Base-by-base conservation (phyloP, 2,888 invertebrate species). In the Byasa hedistus region DNA sequence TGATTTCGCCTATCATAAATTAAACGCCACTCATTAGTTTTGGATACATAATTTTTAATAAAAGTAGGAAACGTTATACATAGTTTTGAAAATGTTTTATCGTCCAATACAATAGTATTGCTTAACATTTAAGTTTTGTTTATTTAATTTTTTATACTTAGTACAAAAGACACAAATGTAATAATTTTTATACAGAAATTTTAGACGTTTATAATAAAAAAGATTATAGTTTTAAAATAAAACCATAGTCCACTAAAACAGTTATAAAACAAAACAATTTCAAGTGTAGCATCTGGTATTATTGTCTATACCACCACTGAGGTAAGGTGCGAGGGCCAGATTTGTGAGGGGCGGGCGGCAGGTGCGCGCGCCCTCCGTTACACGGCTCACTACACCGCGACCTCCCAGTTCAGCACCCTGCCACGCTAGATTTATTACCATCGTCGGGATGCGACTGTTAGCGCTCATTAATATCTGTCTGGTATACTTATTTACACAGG, bases 341-440 rank as follows among this genome's bases (percentile, higher is more conserved):
- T 90, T 91, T 87, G 81, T 83, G 81, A 83, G 86, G 89, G 89
- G 79, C 76, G 77, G 77, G 70, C 75, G 85, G 89, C 89, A 90
- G 91, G 89, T 90, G 89, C 79, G 75, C 70, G 74, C 82, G 83
- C 89, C 91, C 89, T 88, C 84, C 78, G 80, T 80, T 79, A 75
- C 79, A 83, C 83, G 86, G 84, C 74, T 82, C 86, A 84, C 79
- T 68, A 69, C 64, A 32, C 52, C 32, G 63, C 67, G 60, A 68
- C 66, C 66, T 65, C 59, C 58, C 64, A 27, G 58, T 57, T 56
- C 55, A 66, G 52, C 64, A 52, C 62, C 60, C 61, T 57, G 59
- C 32, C 56, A 63, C 61, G 56, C 56, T 62, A 67, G 69, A 66
- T 69, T 69, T 64, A 64, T 66, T 63, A 62, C 63, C 54, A 61